Conservation (phyloP, 2,113 vertebrate species). For the Myotis lucifugus region DNA sequence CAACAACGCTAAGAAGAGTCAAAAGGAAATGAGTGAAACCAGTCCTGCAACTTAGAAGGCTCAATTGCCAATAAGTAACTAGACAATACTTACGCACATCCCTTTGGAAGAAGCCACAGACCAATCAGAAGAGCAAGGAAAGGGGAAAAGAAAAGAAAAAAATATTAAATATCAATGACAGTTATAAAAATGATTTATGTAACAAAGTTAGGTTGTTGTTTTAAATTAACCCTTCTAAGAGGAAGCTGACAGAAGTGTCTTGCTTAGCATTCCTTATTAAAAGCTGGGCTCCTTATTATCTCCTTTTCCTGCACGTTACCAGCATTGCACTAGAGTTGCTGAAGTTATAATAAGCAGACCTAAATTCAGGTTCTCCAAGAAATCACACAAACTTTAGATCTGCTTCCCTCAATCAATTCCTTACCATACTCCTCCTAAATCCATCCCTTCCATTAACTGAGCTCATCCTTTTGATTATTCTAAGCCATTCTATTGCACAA, state of each 20-base stretch:
- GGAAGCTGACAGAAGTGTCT: slow-evolving; percentile 71
- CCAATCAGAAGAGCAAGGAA: slow-evolving; percentile 68
- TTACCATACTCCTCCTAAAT: slow-evolving; percentile 78
- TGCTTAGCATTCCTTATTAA: slow-evolving; percentile 74
- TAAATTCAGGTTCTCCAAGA: slow-evolving; percentile 82
- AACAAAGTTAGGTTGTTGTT: slow-evolving; percentile 58
- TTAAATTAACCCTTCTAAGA: slow-evolving; percentile 72
- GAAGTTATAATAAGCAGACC: slow-evolving; percentile 76
- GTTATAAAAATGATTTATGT: slow-evolving; percentile 69
- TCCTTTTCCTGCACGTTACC: slow-evolving; percentile 56
- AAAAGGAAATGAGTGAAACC: slow-evolving; percentile 66
- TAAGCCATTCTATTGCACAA: slow-evolving; percentile 71
- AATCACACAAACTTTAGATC: slow-evolving; percentile 80
- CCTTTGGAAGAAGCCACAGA: slow-evolving; percentile 85
- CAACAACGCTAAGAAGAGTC: slow-evolving; percentile 91
- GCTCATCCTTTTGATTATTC: slow-evolving; percentile 64
- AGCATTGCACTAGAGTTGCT: slow-evolving; percentile 73
- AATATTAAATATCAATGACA: slow-evolving; percentile 65
- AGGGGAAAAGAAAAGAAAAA: slow-evolving; percentile 75
- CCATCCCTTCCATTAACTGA: slow-evolving; percentile 79
- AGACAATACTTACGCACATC: slow-evolving; percentile 95
- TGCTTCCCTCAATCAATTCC: slow-evolving; percentile 80
- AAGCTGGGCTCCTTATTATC: slow-evolving; percentile 70
- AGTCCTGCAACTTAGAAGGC: background rate
- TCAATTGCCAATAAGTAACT: slow-evolving; percentile 49